phyloP scores from a whole-genome alignment of 2,113 vertebrate genomes.

The Pontoporia blainvillei region DNA sequence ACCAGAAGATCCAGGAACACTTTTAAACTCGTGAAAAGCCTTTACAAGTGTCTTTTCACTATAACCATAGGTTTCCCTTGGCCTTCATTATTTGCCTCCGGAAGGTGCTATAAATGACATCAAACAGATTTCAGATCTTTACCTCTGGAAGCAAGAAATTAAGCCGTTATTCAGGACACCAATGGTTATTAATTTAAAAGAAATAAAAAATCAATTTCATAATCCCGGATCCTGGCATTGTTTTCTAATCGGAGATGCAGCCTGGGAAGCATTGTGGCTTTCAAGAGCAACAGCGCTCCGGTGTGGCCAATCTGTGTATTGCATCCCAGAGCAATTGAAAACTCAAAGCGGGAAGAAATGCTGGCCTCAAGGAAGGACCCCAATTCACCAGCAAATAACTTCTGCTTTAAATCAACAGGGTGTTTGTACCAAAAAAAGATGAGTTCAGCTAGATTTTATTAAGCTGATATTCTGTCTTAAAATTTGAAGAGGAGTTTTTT shows the following conservation, averaged over 20 bases:
- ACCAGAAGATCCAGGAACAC: not conserved
- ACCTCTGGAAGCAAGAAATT: not conserved
- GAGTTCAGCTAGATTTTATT: not conserved
- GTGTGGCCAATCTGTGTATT: constrained; percentile 38
- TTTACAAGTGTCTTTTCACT: not conserved
- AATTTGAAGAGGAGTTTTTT: not conserved
- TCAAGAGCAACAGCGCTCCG: constrained; percentile 53
- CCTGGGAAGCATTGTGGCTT: not conserved
- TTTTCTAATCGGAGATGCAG: not conserved
- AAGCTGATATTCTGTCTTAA: not conserved
- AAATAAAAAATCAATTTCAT: constrained; percentile 42
- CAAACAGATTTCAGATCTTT: constrained; percentile 23
- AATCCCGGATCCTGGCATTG: not conserved
- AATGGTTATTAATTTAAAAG: constrained; percentile 44
- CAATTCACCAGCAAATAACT: not conserved
- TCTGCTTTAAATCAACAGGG: not conserved
- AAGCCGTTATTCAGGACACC: not conserved
- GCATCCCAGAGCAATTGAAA: not conserved
- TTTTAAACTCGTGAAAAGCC: not conserved
- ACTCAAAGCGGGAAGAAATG: not conserved
- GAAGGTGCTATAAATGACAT: not conserved
- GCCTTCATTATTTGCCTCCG: not conserved
- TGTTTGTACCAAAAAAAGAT: not conserved
- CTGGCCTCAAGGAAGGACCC: not conserved
- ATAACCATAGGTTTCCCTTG: not conserved